Evolutionary conservation across 2,888 invertebrate genomes (phyloP), one percentile per base, ranked within the genome.

Genomic region (Crossocerus cetratus): DNA sequence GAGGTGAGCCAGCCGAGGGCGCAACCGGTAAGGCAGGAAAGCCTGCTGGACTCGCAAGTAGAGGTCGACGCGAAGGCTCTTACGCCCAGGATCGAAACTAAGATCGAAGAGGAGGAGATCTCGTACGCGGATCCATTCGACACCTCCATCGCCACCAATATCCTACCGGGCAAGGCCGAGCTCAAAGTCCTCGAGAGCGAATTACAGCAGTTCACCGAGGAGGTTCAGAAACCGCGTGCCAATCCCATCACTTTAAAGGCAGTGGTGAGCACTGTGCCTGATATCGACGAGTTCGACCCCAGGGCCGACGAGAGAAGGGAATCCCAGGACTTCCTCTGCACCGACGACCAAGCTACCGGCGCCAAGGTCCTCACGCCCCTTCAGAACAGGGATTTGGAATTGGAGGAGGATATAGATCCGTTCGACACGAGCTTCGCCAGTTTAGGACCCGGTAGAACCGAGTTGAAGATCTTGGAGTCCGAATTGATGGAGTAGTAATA

Each of bases 351-450:
- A 49, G 91, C 92, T 88, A 92, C 92, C 65, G 92, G 86, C 14
- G 91, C 80, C 82, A 92, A 78, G 84, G 90, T 79, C 76, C 86
- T 85, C 84, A 92, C 86, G 74, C 91, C 78, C 72, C 84, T 86
- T 85, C 91, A 80, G 87, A 91, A 82, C 78, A 91, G 81, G 21
- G 80, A 85, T n/a, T 72, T 83, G 67, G 62, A 77, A 49, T 86
- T 90, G 61, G 88, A 89, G 43, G 92, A 93, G 63, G 91, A 94
- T 78, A 88, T 92, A 43, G 96, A 97, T 91, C 96, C 96, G 0
- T 97, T 97, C 85, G 96, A 97, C 86, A 96, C 96, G 0, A 96
- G 96, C 3, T 95, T 95, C 83, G 96, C 95, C 0, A 92, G 92
- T 60, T 92, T 96, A 55, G 93, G 93, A 76, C 96, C 96, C 0